phyloP scores from a whole-genome alignment of 2,113 vertebrate genomes.

The Dolichallabes microphthalmus region DNA sequence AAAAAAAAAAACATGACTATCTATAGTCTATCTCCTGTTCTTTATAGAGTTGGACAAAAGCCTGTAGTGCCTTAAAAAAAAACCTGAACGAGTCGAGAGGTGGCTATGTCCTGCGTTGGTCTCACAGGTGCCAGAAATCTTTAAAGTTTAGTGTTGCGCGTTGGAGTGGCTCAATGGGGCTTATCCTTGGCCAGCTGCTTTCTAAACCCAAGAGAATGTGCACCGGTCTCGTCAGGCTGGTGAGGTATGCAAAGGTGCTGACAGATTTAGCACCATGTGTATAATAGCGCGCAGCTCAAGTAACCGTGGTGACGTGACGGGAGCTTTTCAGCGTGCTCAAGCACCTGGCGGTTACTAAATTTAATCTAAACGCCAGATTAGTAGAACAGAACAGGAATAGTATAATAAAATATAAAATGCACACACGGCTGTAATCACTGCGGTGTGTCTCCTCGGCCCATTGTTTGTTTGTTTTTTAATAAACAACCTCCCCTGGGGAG shows the following conservation, averaged over 20 bases:
- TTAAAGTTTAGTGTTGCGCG: neutral
- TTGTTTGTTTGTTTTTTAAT: too few relatives aligned
- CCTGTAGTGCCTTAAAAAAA: neutral
- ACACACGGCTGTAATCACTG: neutral
- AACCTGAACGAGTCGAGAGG: neutral
- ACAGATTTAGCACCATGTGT: conserved; percentile 32
- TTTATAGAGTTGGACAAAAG: neutral
- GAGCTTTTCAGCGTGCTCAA: conserved; percentile 11
- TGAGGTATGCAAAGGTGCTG: conserved; percentile 21
- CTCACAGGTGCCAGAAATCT: conserved; percentile 7
- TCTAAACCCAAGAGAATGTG: neutral
- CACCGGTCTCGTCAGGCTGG: neutral
- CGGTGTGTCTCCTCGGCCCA: neutral
- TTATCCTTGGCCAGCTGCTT: neutral
- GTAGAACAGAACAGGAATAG: neutral
- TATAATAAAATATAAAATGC: neutral
- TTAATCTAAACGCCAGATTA: conserved; percentile 26
- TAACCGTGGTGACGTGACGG: conserved; percentile 20
- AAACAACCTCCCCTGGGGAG: neutral
- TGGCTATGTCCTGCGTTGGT: neutral
- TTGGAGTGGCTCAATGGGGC: neutral
- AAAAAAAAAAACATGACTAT: neutral
- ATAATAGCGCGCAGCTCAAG: conserved; percentile 22
- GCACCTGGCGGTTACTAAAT: conserved; percentile 16
- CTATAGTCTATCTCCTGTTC: neutral